These are phyloP conservation scores for Canis aureus DNA, from an alignment of 2,113 vertebrate genomes.

Conservation along the genomic window DNA sequence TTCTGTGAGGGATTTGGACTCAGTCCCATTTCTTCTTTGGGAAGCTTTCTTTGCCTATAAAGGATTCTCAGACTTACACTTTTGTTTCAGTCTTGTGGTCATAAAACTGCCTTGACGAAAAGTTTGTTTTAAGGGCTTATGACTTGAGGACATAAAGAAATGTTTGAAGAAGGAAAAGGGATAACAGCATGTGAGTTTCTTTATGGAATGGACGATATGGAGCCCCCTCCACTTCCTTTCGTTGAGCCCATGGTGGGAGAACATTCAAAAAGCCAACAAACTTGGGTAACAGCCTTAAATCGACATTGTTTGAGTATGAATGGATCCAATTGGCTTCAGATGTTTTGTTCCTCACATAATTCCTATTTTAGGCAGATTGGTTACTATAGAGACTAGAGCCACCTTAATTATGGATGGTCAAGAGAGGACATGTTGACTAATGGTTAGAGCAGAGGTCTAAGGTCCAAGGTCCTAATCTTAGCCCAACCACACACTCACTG, in stretches of 20 bases:
- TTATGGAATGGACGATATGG: neutral
- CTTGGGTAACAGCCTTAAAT: slow-evolving; percentile 75
- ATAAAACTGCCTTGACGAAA: slow-evolving; percentile 63
- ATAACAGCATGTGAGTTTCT: neutral
- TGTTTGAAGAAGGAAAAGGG: slow-evolving; percentile 42
- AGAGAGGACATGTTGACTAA: slow-evolving; percentile 57
- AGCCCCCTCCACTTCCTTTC: neutral
- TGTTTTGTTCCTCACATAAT: slow-evolving; percentile 77
- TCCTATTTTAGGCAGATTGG: slow-evolving; percentile 75
- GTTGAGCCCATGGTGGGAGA: slow-evolving; percentile 64
- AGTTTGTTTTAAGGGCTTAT: slow-evolving; percentile 71
- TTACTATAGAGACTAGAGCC: slow-evolving; percentile 73
- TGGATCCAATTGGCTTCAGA: slow-evolving; percentile 75
- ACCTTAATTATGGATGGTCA: slow-evolving; percentile 60
- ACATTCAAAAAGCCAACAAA: slow-evolving; percentile 69
- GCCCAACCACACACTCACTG: neutral
- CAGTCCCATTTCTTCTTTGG: neutral
- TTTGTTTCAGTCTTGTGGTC: slow-evolving; percentile 56
- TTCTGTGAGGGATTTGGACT: slow-evolving; percentile 59
- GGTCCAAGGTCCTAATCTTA: slow-evolving; percentile 62
- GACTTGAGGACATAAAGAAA: slow-evolving; percentile 61
- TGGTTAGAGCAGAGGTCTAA: slow-evolving; percentile 54
- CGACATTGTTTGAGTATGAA: slow-evolving; percentile 76
- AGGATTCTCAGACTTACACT: slow-evolving; percentile 33
- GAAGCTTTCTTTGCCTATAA: slow-evolving; percentile 18